Base-by-base conservation (phyloP, 2,797 vertebrate genomes). In the Molossus molossus region DNA sequence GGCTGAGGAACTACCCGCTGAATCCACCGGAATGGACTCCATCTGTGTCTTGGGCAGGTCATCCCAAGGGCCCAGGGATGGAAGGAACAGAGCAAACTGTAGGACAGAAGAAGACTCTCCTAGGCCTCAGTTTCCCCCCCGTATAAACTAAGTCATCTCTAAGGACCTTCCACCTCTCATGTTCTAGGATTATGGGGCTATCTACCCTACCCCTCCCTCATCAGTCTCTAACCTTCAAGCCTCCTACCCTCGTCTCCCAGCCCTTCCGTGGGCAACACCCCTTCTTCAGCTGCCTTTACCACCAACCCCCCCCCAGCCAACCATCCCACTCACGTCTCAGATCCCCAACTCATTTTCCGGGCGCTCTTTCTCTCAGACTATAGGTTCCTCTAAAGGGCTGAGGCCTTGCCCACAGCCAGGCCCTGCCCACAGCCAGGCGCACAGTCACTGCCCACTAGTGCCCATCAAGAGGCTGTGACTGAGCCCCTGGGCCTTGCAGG, bases 161-260 rank as follows among this genome's bases (percentile, higher is more conserved):
- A 53, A 65, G 45, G n/a, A 70, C 72, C 20, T 62, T 55, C 48
- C 11, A 21, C 64, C 29, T 50, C 53, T 73, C 40, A 53, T 65
- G 1, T 37, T 40, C 15, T 33, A 67, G 91, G 82, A 13, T n/a
- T 87, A 88, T 55, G 27, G 23, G 21, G 62, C 14, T 25, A 27
- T 2, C 1, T 0, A 2, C 14, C 64, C 14, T 57, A 17, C 2
- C 6, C 1, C 57, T 37, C 40, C 25, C 6, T 11, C 17, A 1
- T 1, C n/a, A 37, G 8, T 27, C n/a, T 14, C 75, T 45, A 10
- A 17, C 10, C 89, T 84, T 57, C 29, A 17, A 45, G 18, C 3
- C 79, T 87, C 73, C 76, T 50, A 60, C 25, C 48, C 18, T 55
- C 8, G 55, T 14, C 14, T 65, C 53, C 8, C 73, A 55, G 60